These are phyloP conservation scores for Papilio gigon DNA, from an alignment of 2,888 invertebrate species.

Conservation along the genomic window DNA sequence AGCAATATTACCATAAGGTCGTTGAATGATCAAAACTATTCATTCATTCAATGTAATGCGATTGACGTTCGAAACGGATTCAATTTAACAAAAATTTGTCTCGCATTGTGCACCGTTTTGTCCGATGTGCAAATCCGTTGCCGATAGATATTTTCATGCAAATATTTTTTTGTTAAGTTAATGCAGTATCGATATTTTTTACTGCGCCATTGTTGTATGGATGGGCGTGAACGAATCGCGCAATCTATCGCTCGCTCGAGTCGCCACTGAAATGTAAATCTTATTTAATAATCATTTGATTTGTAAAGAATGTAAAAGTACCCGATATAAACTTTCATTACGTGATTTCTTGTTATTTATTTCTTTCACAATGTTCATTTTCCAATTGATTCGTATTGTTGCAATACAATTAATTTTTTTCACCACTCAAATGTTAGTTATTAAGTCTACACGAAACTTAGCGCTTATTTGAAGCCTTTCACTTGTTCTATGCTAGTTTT, in stretches of 20 bases:
- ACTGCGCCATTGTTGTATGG: constrained; percentile 60
- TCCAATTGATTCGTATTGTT: background rate
- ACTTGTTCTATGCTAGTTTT: too few relatives aligned
- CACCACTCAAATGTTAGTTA: background rate
- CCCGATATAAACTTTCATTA: background rate
- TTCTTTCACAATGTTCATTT: constrained; percentile 52
- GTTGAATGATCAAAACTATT: constrained; percentile 31
- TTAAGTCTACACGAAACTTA: background rate
- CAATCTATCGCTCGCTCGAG: constrained; percentile 49
- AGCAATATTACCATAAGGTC: constrained; percentile 43
- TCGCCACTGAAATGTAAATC: constrained; percentile 47
- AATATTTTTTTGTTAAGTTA: constrained; percentile 55
- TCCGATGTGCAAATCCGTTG: constrained; percentile 73
- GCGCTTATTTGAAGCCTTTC: too few relatives aligned
- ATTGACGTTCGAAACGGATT: constrained; percentile 66
- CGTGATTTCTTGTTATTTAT: constrained; percentile 43
- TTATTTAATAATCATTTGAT: constrained; percentile 45
- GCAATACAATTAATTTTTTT: background rate
- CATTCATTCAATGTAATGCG: constrained; percentile 66
- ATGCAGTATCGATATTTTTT: constrained; percentile 58
- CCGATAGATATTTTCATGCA: constrained; percentile 67
- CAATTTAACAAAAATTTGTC: constrained; percentile 69
- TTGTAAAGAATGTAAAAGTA: constrained; percentile 20
- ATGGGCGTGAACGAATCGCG: constrained; percentile 59
- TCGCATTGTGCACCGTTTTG: constrained; percentile 67